A percentile compares a stretch with the other conserved stretches of the same genome.
These are phyloP conservation scores for Pedionomus torquatus DNA, from an alignment of 2,113 vertebrate species.

Conservation along the genomic window DNA sequence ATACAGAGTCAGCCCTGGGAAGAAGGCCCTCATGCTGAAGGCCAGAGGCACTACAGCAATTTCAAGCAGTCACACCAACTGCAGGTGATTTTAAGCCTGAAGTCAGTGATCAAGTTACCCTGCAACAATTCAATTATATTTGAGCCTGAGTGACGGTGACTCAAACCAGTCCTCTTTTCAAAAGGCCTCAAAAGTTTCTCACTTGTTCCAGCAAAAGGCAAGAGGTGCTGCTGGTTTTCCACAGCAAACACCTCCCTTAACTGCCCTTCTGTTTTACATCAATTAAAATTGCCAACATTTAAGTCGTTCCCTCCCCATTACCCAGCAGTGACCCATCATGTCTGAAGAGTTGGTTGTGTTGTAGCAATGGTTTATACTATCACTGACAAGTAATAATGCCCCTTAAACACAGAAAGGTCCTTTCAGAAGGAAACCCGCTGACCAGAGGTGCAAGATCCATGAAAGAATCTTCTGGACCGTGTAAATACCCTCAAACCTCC, in stretches of 20 bases:
- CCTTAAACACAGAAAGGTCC: neutral
- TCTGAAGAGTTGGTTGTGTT: neutral
- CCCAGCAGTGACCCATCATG: neutral
- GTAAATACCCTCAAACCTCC: neutral
- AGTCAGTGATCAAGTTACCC: constrained; percentile 1
- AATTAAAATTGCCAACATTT: constrained; percentile 7
- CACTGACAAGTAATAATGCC: neutral
- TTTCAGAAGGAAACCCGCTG: neutral
- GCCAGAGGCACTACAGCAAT: neutral
- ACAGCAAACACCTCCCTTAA: constrained; percentile 50
- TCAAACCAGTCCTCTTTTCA: constrained; percentile 48
- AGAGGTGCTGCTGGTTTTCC: constrained; percentile 44
- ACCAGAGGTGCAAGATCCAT: neutral
- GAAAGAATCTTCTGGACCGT: neutral
- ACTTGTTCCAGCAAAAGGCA: constrained; percentile 27
- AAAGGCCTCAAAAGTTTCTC: constrained; percentile 15
- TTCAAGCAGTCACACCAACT: neutral
- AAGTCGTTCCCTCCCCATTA: neutral
- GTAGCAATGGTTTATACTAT: neutral
- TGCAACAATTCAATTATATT: constrained; percentile 25
- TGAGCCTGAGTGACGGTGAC: constrained; percentile 23
- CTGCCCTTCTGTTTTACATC: constrained; percentile 36
- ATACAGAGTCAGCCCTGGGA: accelerated
- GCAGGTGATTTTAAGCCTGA: neutral
- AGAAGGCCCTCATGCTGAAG: neutral